Base-by-base conservation (phyloP, 2,113 vertebrate species). In the Oreamnos americanus region DNA sequence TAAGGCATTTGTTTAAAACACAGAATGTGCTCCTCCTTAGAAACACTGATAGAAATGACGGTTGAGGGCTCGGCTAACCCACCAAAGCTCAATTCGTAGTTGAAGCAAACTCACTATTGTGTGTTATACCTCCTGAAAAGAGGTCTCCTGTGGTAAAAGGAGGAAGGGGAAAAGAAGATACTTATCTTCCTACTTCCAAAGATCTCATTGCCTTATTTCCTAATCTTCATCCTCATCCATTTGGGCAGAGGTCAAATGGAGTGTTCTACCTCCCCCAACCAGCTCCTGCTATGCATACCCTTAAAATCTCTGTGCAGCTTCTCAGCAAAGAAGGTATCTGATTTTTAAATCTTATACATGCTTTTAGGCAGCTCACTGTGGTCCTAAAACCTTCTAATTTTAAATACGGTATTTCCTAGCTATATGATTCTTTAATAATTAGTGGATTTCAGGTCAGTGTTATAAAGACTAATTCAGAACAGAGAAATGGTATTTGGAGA, bases 1-100 rank as follows among this genome's bases (percentile, higher is more conserved):
- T n/a, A 53, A 98, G 76, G 67, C 93, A 88, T 96, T 91, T 91
- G 91, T 91, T 96, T 97, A 92, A 96, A 79, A 91, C 55, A 85
- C 26, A 47, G 43, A 85, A 43, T 88, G 39, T 67, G 81, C 67
- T 78, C 92, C 36, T 89, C 82, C 76, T 91, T 67, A 93, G 67
- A 96, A 96, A 82, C 86, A 36, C 53, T 87, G 81, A 49, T 64
- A 53, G 17, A 79, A 88, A 55, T 91, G 83, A 58, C 71, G 58
- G 33, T 6, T 21, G 47, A 33, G 87, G 84, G 51, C 78, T 47
- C 13, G 36, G 79, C 21, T 30, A 30, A n/a, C 67, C 67, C 67
- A 89, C 47, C 13, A 33, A 76, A 86, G 47, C 71, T 62, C 83
- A 33, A 53, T 47, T 2, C 7, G 3, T 71, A 26, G 5, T 55